phyloP scores from a whole-genome alignment of 1,140 invertebrate genomes.

The Mizuhopecten yessoensis region DNA sequence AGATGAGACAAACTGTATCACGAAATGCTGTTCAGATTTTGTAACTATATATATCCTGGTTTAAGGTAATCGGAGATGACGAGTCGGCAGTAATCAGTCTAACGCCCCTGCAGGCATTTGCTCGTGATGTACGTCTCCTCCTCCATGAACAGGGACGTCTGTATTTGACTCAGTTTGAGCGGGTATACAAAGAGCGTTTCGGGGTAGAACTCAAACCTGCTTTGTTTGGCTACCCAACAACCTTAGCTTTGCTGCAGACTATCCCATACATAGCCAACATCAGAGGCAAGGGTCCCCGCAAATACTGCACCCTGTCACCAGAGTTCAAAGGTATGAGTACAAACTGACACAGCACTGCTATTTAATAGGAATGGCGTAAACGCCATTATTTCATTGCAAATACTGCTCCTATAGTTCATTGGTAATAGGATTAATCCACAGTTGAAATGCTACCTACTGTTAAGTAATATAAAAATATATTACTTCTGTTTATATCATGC shows the following conservation, averaged over 20 bases:
- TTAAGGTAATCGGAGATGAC: slow-evolving; percentile 72
- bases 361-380: no score
- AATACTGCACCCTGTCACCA: slow-evolving; percentile 71
- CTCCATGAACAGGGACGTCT: slow-evolving; percentile 85
- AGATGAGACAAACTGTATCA: no score
- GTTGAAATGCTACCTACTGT: no score
- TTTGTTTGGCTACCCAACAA: slow-evolving; percentile 85
- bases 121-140: slow-evolving; percentile 86
- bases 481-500: no score
- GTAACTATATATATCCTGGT: no score
- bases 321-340: slow-evolving; percentile 71
- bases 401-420: no score
- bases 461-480: no score
- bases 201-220: slow-evolving; percentile 85
- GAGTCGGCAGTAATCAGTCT: slow-evolving; percentile 84
- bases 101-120: slow-evolving; percentile 86
- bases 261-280: slow-evolving; percentile 86
- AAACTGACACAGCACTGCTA: no score
- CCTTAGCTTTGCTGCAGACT: slow-evolving; percentile 85
- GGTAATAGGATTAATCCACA: no score
- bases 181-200: slow-evolving; percentile 85
- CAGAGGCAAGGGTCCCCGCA: slow-evolving; percentile 77
- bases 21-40: no score
- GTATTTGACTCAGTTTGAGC: slow-evolving; percentile 85
- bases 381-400: no score